Evolutionary conservation across 2,888 invertebrate species (phyloP).

Genomic region (Ceramica pisi): DNA sequence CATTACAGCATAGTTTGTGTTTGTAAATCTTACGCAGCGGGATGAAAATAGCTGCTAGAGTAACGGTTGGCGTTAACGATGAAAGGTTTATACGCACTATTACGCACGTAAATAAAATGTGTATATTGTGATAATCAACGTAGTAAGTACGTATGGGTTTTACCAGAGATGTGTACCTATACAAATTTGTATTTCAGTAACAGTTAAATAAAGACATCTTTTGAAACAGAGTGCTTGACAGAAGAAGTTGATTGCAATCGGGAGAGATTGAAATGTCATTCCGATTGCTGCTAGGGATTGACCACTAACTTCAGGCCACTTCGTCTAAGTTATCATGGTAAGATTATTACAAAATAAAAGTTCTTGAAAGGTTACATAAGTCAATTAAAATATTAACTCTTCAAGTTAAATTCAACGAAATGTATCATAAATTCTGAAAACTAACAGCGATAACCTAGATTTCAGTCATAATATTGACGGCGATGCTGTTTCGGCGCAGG

Average conservation of each 20-base stretch:
- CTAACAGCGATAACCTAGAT: constrained; percentile 53
- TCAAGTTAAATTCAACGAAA: constrained; percentile 30
- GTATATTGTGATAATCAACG: constrained; percentile 45
- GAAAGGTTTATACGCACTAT: constrained; percentile 51
- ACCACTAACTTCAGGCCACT: too few species aligned
- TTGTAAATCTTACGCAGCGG: constrained; percentile 46
- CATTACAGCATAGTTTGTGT: constrained; percentile 41
- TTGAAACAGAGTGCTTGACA: not conserved
- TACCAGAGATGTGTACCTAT: constrained; percentile 1
- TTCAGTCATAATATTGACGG: constrained; percentile 49
- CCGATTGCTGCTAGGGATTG: too few species aligned
- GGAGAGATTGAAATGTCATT: too few species aligned
- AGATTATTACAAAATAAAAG: too few species aligned
- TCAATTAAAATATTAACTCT: constrained; percentile 18
- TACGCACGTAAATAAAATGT: constrained; percentile 54
- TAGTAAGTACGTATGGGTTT: constrained; percentile 28
- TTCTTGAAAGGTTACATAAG: not conserved
- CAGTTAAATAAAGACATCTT: constrained; percentile 6
- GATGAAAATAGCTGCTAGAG: constrained; percentile 52
- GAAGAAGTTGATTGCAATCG: not conserved
- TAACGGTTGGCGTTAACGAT: constrained; percentile 57
- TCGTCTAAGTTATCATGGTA: too few species aligned
- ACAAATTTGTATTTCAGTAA: constrained; percentile 12
- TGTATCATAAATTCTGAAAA: constrained; percentile 43
- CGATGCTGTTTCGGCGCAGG: constrained; percentile 38